Conservation (phyloP, 2,113 vertebrate genomes). For the Hemibagrus wyckioides region DNA sequence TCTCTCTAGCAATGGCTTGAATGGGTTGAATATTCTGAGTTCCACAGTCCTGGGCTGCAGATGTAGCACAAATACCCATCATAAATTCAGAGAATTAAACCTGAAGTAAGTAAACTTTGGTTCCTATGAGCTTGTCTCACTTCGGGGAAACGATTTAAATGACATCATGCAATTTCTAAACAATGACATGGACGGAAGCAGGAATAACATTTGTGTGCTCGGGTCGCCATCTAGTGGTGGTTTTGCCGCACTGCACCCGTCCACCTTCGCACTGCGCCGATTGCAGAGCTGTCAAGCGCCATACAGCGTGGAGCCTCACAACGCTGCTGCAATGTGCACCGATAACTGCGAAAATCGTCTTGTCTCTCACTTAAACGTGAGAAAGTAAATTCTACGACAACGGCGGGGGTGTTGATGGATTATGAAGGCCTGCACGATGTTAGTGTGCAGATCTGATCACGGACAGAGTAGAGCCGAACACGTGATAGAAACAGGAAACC, state of each 20-base stretch:
- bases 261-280: not conserved
- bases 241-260: not conserved
- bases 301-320: not conserved
- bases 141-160: not conserved
- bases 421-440: not conserved
- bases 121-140: not conserved
- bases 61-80: not conserved
- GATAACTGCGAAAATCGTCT: not conserved
- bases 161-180: not conserved
- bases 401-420: not conserved
- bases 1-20: not conserved
- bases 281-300: constrained; percentile 28
- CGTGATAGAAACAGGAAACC: constrained; percentile 55
- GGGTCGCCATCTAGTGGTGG: constrained; percentile 36
- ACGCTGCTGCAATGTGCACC: not conserved
- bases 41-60: not conserved
- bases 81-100: not conserved
- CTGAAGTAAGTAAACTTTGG: not conserved
- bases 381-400: too few relatives aligned
- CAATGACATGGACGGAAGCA: not conserved
- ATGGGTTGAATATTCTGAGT: not conserved
- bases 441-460: not conserved
- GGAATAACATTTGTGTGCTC: not conserved
- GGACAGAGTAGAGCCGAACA: constrained; percentile 14
- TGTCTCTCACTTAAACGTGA: not conserved